These are phyloP conservation scores for Speoplatyrhinus poulsoni DNA, from an alignment of 2,113 vertebrate species.

Conservation along the genomic window DNA sequence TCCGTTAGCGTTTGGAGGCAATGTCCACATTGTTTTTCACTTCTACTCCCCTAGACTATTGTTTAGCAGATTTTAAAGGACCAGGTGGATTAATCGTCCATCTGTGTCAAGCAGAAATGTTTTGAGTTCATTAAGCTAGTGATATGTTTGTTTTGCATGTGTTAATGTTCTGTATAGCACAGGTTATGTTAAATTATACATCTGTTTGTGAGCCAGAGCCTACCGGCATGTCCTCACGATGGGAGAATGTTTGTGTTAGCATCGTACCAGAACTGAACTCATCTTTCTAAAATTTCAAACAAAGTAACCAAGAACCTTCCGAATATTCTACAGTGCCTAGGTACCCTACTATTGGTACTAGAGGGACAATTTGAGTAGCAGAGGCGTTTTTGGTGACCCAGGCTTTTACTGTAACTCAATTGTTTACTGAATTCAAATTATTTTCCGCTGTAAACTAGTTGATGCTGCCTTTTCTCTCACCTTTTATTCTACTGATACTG, in stretches of 20 bases:
- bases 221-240: background rate
- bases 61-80: constrained; percentile 29
- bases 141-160: background rate
- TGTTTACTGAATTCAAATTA: constrained; percentile 25
- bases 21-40: constrained; percentile 19
- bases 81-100: constrained; percentile 15
- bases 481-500: constrained; percentile 3
- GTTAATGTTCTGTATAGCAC: background rate
- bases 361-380: constrained; percentile 13
- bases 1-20: constrained; percentile 2
- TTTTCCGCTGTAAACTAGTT: constrained; percentile 42
- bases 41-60: constrained; percentile 19
- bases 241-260: background rate
- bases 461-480: constrained; percentile 8
- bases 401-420: constrained; percentile 24
- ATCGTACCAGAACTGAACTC: background rate
- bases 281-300: constrained; percentile 13
- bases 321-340: constrained; percentile 20
- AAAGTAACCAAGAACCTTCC: background rate
- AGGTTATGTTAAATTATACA: background rate
- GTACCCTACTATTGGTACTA: constrained; percentile 11
- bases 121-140: constrained; percentile 34
- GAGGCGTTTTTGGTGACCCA: constrained; percentile 15
- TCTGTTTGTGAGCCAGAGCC: background rate
- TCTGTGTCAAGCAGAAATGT: background rate